phyloP scores from a whole-genome alignment of 1,140 invertebrate species.

The Daktulosphaira vitifoliae region DNA sequence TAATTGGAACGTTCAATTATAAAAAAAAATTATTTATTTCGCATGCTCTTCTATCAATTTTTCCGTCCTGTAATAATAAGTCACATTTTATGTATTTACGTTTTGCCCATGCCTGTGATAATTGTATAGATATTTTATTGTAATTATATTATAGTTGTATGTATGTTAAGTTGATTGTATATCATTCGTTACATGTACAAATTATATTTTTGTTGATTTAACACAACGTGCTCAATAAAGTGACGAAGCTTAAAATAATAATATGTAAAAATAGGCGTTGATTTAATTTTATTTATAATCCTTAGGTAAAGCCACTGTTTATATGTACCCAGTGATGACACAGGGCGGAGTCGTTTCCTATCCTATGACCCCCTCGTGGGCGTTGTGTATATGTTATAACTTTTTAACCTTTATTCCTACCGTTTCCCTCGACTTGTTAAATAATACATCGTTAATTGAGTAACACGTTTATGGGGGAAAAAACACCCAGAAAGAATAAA shows the following conservation, averaged over 20 bases:
- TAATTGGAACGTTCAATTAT: too few species aligned
- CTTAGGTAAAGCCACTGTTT: too few species aligned
- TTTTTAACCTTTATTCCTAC: slow-evolving; percentile 11
- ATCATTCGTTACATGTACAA: too few species aligned
- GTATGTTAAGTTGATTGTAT: too few species aligned
- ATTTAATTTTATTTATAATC: too few species aligned
- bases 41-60: neutral
- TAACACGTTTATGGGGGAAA: slow-evolving; percentile 1
- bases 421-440: neutral
- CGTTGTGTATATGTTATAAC: neutral
- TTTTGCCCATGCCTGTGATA: slow-evolving; percentile 1
- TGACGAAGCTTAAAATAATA: too few species aligned
- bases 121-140: neutral
- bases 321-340: too few species aligned
- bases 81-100: neutral
- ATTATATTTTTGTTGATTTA: too few species aligned
- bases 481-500: neutral
- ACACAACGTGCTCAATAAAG: too few species aligned
- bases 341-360: slow-evolving; percentile 14
- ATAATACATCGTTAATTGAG: slow-evolving; percentile 32
- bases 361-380: neutral
- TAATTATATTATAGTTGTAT: neutral
- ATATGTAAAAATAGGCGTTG: too few species aligned
- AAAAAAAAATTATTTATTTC: too few species aligned
- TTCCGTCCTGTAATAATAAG: neutral